phyloP scores from a whole-genome alignment of 2,797 vertebrate genomes.

The Acanthopagrus latus region DNA sequence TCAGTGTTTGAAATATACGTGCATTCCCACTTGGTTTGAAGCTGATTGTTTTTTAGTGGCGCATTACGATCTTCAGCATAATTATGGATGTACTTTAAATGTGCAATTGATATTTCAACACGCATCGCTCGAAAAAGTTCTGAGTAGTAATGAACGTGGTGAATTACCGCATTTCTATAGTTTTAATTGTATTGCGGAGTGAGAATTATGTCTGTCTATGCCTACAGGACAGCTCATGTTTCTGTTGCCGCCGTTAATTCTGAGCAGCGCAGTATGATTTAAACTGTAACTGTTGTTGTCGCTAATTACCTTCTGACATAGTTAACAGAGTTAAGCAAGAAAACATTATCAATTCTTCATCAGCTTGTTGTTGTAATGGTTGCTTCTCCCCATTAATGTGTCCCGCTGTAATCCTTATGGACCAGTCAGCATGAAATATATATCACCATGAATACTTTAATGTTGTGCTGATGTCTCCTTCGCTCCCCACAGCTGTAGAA shows the following conservation, averaged over 20 bases:
- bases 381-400: constrained; percentile 86
- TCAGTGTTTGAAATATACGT: constrained; percentile 3
- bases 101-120: constrained; percentile 36
- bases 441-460: constrained; percentile 87
- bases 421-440: constrained; percentile 90
- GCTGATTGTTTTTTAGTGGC: background rate
- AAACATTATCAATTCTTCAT: constrained; percentile 87
- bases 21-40: constrained; percentile 20
- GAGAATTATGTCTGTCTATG: background rate
- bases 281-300: constrained; percentile 66
- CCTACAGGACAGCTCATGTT: constrained; percentile 27
- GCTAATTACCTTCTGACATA: constrained; percentile 80
- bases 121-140: constrained; percentile 4
- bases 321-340: constrained; percentile 83
- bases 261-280: constrained; percentile 54
- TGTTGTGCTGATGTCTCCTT: constrained; percentile 78
- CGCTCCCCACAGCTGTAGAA: constrained; percentile 61
- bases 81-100: constrained; percentile 19
- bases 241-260: constrained; percentile 23
- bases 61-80: background rate
- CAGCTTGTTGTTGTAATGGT: constrained; percentile 84
- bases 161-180: constrained; percentile 1
- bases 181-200: constrained; percentile 25
- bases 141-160: background rate
- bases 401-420: constrained; percentile 83